Evolutionary conservation across 1,140 invertebrate genomes (phyloP), one percentile per base, ranked within the genome.

Genomic region (Phenacoccus solenopsis): DNA sequence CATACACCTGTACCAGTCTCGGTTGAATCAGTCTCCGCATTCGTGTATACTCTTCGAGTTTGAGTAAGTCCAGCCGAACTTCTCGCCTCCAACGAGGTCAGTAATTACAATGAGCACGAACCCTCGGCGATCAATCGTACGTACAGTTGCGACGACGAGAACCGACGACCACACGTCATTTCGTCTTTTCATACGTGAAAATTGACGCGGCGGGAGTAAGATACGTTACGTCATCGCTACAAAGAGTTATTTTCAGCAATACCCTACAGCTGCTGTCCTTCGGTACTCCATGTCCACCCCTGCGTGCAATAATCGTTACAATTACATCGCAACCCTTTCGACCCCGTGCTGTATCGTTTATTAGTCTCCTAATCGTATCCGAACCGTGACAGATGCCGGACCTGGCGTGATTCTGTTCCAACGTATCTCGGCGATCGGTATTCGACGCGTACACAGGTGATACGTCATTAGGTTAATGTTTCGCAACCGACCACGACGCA

Each of bases 271-370:
- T 64, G 59, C 22, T 64, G 59, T 64, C 10, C 38, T 64, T 64
- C 22, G 22, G 59, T 25, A 27, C 22, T 64, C 20, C 13, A 22
- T 64, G 25, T 27, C 59, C 59, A 64, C 59, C 59, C 59, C 59
- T 24, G 59, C 59, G 59, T 64, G 16, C 25, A 64, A 64, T 64
- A 64, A 64, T 64, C 59, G 59, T 64, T 64, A 64, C 59, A 64
- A 64, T 64, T 64, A 64, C 10, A 64, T 64, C 25, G 59, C 59
- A 10, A 64, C 12, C 21, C 59, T n/a, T 49, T 32, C 30, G 13
- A 16, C 38, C 12, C 5, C 38, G 38, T 3, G 3, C 38, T n/a
- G n/a, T n/a, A n/a, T n/a, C n/a, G n/a, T 49, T 49, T 49, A 49
- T 49, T 49, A 49, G 38, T n/a, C 38, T 49, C 30, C 30, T 32